Conservation (phyloP, 2,113 vertebrate genomes). For the Litocranius walleri region DNA sequence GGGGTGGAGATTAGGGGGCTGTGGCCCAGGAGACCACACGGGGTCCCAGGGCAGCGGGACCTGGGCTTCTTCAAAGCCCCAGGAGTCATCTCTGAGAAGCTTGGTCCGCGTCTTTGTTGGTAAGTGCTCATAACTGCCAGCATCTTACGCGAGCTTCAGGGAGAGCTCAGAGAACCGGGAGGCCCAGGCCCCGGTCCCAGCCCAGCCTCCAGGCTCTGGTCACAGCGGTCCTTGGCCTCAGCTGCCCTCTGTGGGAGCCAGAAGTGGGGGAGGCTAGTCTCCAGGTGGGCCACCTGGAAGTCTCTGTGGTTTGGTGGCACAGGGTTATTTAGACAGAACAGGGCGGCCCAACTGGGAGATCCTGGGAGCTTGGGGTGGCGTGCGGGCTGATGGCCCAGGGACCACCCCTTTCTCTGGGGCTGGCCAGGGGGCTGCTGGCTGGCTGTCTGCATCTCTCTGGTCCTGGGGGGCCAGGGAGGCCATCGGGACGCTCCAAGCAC, state of each 20-base stretch:
- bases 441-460: rapidly evolving
- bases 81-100: rapidly evolving
- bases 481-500: rapidly evolving
- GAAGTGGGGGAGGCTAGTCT: background rate
- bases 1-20: rapidly evolving
- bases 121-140: rapidly evolving
- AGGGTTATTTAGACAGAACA: background rate
- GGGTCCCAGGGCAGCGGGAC: rapidly evolving
- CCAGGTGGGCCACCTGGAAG: background rate
- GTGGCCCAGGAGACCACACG: rapidly evolving
- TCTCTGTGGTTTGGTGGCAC: rapidly evolving
- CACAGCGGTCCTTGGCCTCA: rapidly evolving
- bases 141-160: rapidly evolving
- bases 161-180: background rate
- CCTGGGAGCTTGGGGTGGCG: rapidly evolving
- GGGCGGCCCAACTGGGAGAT: rapidly evolving
- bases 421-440: rapidly evolving
- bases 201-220: background rate
- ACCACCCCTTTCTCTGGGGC: rapidly evolving
- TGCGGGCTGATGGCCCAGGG: rapidly evolving
- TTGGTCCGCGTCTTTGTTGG: rapidly evolving
- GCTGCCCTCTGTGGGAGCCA: background rate
- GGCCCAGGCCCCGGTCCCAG: rapidly evolving
- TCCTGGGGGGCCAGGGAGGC: background rate
- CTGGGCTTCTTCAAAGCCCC: background rate